Evolutionary conservation across 2,113 vertebrate species (phyloP), one percentile per base, ranked within the genome.

Genomic region (Ailuropoda melanoleuca): DNA sequence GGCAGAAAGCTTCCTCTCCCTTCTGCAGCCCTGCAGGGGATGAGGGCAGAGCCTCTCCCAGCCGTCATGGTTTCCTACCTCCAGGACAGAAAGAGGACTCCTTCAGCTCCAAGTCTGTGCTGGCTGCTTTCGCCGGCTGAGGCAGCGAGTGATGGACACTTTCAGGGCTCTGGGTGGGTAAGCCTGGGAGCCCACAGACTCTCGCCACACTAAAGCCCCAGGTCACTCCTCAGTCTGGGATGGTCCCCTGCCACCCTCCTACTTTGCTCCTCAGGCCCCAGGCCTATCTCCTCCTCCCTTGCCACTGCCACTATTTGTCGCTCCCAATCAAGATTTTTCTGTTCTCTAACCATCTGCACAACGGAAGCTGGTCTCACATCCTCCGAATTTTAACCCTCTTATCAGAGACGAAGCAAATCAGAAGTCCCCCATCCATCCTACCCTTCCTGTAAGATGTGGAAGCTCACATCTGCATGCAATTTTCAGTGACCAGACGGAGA

Each of bases 401-500:
- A 95, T 88, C 84, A 93, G 87, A 94, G 56, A 94, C 94, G 96
- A 84, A 88, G 77, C 50, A 98, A 97, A 97, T 97, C 95, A 85
- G 50, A 97, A 97, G 95, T 77, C 95, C 58, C 56, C 75, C 88
- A 74, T 97, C 95, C 84, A 97, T 78, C 46, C 81, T 81, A 55
- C 68, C 74, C 34, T 94, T 90, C 48, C 94, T 64, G 11, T 95
- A 72, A 90, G 81, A 97, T 70, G 84, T 43, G 50, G 64, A 95
- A 96, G 84, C 87, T 97, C 90, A 96, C 56, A 97, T 98, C 94
- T 98, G 94, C 97, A 97, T 96, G 88, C 82, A 74, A 90, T 98
- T 97, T 39, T 85, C 90, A 95, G 77, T 34, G 31, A 34, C 96
- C n/a, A 95, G 97, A 88, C 96, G 98, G 94, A 90, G 93, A 94